phyloP scores from a whole-genome alignment of 2,797 vertebrate genomes.

The Lepidocolaptes lacrymiger region DNA sequence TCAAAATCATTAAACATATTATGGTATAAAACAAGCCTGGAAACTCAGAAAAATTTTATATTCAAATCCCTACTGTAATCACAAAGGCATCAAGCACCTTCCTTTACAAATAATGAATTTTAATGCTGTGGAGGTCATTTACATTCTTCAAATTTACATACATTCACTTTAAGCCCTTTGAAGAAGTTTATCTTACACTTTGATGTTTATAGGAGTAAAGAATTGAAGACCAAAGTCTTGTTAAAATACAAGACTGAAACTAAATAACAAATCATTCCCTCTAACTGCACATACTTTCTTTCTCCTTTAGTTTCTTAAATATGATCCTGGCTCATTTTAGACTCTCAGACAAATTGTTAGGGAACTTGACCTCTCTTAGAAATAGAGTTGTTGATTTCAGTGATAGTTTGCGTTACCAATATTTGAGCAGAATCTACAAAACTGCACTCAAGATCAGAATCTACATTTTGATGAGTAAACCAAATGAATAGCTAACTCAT shows the following conservation, averaged over 20 bases:
- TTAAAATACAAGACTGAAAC: not conserved
- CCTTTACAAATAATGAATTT: not conserved
- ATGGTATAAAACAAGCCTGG: not conserved
- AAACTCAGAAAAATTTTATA: not conserved
- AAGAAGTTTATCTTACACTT: not conserved
- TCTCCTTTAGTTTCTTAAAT: not conserved
- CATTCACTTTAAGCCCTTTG: not conserved
- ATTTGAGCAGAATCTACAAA: not conserved
- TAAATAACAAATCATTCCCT: not conserved
- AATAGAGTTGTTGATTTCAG: not conserved
- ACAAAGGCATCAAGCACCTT: not conserved
- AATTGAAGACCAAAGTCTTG: not conserved
- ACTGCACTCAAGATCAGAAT: not conserved
- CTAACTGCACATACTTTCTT: not conserved
- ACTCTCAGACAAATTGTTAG: not conserved
- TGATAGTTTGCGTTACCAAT: not conserved
- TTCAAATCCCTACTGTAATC: not conserved
- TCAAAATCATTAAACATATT: not conserved
- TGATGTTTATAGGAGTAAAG: not conserved
- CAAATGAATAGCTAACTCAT: not conserved
- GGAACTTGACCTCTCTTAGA: not conserved
- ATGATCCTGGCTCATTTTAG: not conserved
- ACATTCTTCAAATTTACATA: not conserved
- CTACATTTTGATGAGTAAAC: not conserved
- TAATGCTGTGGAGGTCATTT: not conserved